Conservation (phyloP, 1,140 invertebrate species). For the Microplitis mediator region DNA sequence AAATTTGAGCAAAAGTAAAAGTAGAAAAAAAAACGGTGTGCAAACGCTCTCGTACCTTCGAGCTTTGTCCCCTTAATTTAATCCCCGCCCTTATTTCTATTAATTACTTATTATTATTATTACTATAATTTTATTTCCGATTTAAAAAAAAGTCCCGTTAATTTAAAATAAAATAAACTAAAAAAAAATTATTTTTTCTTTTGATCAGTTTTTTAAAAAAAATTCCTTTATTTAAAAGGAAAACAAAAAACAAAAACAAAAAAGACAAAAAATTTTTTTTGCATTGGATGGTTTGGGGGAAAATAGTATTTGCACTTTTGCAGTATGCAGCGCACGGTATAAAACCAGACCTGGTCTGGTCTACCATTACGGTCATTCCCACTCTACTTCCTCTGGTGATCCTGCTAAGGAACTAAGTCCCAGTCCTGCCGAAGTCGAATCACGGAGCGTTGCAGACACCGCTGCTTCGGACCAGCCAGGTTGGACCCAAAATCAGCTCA, state of each 20-base stretch:
- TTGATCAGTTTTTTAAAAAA: not conserved
- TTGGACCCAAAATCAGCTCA: slow-evolving; percentile 63
- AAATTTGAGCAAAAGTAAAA: not conserved
- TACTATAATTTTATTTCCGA: not conserved
- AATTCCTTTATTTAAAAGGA: slow-evolving; percentile 40
- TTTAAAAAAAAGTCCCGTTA: not conserved
- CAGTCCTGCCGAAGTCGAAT: slow-evolving; percentile 63
- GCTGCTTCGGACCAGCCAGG: slow-evolving; percentile 63
- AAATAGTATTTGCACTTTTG: slow-evolving; percentile 67
- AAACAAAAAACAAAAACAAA: slow-evolving; percentile 29
- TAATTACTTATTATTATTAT: not conserved
- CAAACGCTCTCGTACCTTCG: slow-evolving; percentile 12
- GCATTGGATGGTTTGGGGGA: slow-evolving; percentile 62
- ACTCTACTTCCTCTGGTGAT: slow-evolving; percentile 68
- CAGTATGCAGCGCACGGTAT: slow-evolving; percentile 96
- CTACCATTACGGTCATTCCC: slow-evolving; percentile 96
- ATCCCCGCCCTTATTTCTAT: not conserved
- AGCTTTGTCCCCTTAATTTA: slow-evolving; percentile 1
- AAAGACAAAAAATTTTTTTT: slow-evolving; percentile 39
- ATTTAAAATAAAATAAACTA: not conserved
- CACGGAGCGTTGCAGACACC: slow-evolving; percentile 62
- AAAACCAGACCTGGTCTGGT: slow-evolving; percentile 95
- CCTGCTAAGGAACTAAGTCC: slow-evolving; percentile 65
- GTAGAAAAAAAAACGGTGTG: slow-evolving; percentile 5
- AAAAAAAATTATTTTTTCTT: not conserved